Evolutionary conservation across 2,888 invertebrate species (phyloP).

Genomic region (Nesidiocoris tenuis): DNA sequence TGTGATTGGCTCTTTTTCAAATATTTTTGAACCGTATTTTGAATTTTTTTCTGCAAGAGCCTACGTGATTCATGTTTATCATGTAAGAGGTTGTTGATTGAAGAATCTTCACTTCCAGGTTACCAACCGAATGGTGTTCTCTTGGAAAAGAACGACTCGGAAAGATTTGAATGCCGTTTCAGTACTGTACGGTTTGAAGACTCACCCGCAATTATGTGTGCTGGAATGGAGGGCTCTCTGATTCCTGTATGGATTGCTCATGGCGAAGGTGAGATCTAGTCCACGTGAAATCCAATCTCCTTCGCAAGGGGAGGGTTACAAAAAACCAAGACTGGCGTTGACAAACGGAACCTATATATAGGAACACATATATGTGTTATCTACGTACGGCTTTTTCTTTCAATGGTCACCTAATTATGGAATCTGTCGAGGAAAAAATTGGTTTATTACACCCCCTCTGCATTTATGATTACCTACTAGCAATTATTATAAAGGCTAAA

Average conservation of each 20-base stretch:
- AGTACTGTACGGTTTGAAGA: constrained; percentile 71
- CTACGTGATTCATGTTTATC: neutral
- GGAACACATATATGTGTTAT: too few relatives aligned
- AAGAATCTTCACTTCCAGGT: neutral
- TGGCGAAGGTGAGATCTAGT: constrained; percentile 72
- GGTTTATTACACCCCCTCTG: too few relatives aligned
- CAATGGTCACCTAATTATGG: too few relatives aligned
- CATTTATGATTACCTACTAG: too few relatives aligned
- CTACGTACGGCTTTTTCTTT: too few relatives aligned
- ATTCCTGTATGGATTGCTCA: constrained; percentile 97
- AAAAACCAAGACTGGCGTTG: too few relatives aligned
- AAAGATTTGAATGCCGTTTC: constrained; percentile 79
- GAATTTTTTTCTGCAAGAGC: neutral
- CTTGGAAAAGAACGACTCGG: constrained; percentile 83
- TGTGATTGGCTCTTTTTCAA: neutral
- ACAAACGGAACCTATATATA: too few relatives aligned
- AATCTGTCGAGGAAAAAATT: too few relatives aligned
- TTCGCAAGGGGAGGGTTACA: too few relatives aligned
- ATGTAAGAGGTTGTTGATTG: neutral
- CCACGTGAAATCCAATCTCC: too few relatives aligned
- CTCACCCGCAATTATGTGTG: constrained; percentile 78
- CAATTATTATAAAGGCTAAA: too few relatives aligned
- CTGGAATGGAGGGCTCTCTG: constrained; percentile 81
- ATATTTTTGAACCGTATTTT: neutral
- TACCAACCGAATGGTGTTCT: constrained; percentile 11